Percentiles rank a stretch among this genome's conserved stretches.
Conservation (phyloP, 2,113 vertebrate species). For the Scomber scombrus region DNA sequence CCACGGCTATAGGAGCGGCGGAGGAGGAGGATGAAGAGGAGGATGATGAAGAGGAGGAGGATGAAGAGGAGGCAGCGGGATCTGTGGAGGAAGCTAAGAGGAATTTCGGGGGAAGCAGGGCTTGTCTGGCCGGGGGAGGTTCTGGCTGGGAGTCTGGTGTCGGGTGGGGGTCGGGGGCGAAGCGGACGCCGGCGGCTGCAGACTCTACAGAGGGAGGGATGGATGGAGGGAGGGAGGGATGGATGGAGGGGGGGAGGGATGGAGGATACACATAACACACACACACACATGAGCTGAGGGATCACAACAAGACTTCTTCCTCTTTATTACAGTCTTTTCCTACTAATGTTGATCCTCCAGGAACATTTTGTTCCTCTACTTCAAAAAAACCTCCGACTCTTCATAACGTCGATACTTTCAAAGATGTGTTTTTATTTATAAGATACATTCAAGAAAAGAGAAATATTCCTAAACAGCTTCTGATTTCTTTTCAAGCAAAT, state of each 20-base stretch:
- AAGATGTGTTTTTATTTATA: no score
- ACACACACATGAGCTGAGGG: constrained; percentile 29
- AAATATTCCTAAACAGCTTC: no score
- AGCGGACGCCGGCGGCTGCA: constrained; percentile 76
- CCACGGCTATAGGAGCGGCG: constrained; percentile 58
- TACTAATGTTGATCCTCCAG: no score
- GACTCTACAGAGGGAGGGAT: constrained; percentile 80
- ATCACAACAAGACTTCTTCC: background rate
- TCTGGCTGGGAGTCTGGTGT: constrained; percentile 77
- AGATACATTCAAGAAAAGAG: no score
- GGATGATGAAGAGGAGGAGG: constrained; percentile 36
- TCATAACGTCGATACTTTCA: no score
- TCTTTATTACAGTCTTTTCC: no score
- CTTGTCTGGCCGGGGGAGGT: constrained; percentile 81
- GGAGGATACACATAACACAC: constrained; percentile 32
- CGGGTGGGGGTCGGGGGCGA: constrained; percentile 76
- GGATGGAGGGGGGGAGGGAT: background rate
- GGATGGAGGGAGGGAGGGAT: background rate
- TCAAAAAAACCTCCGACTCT: no score
- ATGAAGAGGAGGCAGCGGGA: constrained; percentile 18
- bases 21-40: constrained; percentile 62
- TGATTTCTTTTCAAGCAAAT: no score
- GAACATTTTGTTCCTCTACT: no score
- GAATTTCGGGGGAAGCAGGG: constrained; percentile 91
- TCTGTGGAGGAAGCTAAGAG: constrained; percentile 77